A percentile compares a stretch with the other conserved stretches of the same genome.
These are phyloP conservation scores for Brenthis hecate DNA, from an alignment of 2,888 invertebrate genomes.

Conservation along the genomic window DNA sequence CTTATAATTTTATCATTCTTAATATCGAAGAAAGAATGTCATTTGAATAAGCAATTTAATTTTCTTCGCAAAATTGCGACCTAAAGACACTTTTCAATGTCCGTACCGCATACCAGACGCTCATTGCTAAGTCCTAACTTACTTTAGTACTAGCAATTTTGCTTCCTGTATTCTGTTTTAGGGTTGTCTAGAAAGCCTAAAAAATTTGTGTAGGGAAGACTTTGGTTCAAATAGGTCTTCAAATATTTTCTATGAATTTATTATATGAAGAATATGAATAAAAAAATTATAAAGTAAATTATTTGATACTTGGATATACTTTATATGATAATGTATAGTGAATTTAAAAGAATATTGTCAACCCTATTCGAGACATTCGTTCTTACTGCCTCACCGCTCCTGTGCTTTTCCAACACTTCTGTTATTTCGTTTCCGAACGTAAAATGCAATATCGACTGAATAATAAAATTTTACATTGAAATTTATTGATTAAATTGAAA, in stretches of 20 bases:
- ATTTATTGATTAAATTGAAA: constrained; percentile 32
- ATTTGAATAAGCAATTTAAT: constrained; percentile 28
- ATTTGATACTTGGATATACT: not conserved
- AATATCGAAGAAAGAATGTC: constrained; percentile 19
- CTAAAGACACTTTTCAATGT: constrained; percentile 24
- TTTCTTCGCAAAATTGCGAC: constrained; percentile 18
- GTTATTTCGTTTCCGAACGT: constrained; percentile 39
- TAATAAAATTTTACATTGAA: constrained; percentile 33
- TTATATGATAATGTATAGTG: not conserved
- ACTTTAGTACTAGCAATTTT: constrained; percentile 40
- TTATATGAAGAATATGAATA: no score
- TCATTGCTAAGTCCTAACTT: constrained; percentile 35
- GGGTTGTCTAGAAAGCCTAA: constrained; percentile 2
- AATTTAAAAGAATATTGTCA: not conserved
- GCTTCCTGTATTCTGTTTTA: constrained; percentile 13
- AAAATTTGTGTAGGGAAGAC: not conserved
- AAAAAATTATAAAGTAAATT: no score
- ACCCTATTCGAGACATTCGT: constrained; percentile 34
- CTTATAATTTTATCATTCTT: constrained; percentile 16
- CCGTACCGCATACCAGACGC: constrained; percentile 31
- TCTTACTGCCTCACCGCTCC: constrained; percentile 38
- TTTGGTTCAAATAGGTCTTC: no score
- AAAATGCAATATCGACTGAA: constrained; percentile 40
- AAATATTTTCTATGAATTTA: no score
- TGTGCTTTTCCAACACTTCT: constrained; percentile 37